Conservation (phyloP, 2,888 invertebrate genomes). For the Lasioglossum calceatum region DNA sequence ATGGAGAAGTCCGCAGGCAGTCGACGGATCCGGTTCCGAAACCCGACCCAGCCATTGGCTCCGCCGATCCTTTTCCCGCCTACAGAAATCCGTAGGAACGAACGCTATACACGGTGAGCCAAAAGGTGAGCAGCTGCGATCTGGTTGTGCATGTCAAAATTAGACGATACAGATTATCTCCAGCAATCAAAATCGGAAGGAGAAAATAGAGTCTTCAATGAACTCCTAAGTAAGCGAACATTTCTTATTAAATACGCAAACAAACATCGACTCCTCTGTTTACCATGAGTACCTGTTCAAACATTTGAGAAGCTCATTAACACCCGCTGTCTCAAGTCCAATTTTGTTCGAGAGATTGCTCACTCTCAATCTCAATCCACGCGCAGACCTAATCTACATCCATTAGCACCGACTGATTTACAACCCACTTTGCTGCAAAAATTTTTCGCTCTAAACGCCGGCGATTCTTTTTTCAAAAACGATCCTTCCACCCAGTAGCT, state of each 20-base stretch:
- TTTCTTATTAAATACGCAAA: neutral
- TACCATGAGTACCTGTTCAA: neutral
- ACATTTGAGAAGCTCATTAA: neutral
- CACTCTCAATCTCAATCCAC: neutral
- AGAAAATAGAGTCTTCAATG: neutral
- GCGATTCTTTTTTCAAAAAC: neutral
- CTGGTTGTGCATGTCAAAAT: neutral
- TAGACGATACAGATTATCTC: neutral
- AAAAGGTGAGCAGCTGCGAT: neutral
- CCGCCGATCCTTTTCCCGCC: conserved; percentile 2
- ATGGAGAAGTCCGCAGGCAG: conserved; percentile 15
- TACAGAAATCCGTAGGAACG: neutral
- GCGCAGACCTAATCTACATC: neutral
- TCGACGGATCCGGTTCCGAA: conserved; percentile 9
- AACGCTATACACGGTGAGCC: neutral
- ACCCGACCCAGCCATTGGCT: conserved; percentile 15
- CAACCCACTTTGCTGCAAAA: neutral
- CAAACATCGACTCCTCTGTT: neutral
- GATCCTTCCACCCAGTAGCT: neutral
- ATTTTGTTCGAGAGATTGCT: neutral
- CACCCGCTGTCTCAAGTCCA: neutral
- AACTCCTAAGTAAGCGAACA: neutral
- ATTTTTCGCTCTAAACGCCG: neutral
- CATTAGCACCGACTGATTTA: neutral
- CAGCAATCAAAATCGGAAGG: neutral